Evolutionary conservation across 2,888 invertebrate species (phyloP).

Genomic region (Papilio gigon): DNA sequence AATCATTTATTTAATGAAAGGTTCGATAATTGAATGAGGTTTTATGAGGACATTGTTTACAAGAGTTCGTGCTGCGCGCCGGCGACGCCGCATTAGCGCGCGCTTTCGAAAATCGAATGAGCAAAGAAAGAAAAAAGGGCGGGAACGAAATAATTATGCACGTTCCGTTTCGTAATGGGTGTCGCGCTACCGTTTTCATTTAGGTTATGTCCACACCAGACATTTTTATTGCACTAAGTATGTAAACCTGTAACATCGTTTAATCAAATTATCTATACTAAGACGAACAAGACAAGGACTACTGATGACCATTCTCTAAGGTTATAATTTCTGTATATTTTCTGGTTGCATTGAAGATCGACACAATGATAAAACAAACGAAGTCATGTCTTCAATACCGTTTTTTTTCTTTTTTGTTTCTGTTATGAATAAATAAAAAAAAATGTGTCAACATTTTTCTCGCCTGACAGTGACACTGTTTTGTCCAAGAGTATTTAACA

Average conservation of each 20-base stretch:
- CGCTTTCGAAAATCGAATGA: slow-evolving; percentile 75
- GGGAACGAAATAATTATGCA: slow-evolving; percentile 82
- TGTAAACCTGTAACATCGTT: no score
- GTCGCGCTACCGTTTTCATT: slow-evolving; percentile 80
- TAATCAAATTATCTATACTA: neutral
- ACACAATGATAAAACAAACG: no score
- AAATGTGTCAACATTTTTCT: no score
- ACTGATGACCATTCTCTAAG: no score
- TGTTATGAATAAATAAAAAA: no score
- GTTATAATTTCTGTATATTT: no score
- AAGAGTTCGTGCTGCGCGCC: slow-evolving; percentile 73
- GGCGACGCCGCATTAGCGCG: slow-evolving; percentile 76
- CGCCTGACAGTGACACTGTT: no score
- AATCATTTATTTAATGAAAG: slow-evolving; percentile 70
- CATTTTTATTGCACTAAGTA: slow-evolving; percentile 22
- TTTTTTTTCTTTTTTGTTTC: no score
- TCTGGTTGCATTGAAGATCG: no score
- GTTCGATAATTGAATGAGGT: slow-evolving; percentile 74
- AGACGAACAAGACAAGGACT: no score
- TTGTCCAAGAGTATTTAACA: no score
- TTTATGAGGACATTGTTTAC: slow-evolving; percentile 81
- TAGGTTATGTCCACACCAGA: slow-evolving; percentile 32
- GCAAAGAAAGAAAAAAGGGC: slow-evolving; percentile 71
- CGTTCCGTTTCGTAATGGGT: slow-evolving; percentile 81
- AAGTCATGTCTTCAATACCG: no score